Evolutionary conservation across 2,113 vertebrate genomes (phyloP).

Genomic region (Thryonomys swinderianus): DNA sequence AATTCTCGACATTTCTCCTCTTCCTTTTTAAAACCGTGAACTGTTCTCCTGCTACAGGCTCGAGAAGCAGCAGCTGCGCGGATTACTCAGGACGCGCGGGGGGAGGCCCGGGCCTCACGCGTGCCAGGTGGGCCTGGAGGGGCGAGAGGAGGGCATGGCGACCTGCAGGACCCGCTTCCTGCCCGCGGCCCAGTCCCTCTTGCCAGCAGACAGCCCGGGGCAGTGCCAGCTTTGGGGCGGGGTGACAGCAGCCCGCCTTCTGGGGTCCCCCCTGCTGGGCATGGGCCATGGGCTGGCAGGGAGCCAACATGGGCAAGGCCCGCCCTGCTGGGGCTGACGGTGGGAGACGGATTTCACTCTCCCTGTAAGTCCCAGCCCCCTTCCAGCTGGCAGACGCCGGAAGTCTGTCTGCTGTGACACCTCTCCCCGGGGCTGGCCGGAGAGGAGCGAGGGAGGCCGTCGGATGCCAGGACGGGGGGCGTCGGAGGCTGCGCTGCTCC

Average conservation of each 20-base stretch:
- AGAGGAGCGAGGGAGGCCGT: too few relatives aligned
- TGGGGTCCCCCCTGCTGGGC: neutral
- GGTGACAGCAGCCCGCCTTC: neutral
- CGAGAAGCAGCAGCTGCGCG: too few relatives aligned
- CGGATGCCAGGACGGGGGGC: neutral
- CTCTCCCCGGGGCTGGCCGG: accelerated
- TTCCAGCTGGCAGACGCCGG: neutral
- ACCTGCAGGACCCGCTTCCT: neutral
- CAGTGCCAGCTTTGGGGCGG: neutral
- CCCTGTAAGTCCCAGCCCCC: accelerated
- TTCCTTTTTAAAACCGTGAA: too few relatives aligned
- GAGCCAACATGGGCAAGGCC: too few relatives aligned
- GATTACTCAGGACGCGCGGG: too few relatives aligned
- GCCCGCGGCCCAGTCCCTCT: too few relatives aligned
- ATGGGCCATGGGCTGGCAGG: too few relatives aligned
- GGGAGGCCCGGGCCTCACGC: too few relatives aligned
- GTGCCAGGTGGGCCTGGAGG: too few relatives aligned
- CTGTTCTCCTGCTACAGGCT: too few relatives aligned
- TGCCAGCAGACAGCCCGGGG: neutral
- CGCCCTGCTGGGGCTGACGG: neutral
- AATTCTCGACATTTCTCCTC: neutral
- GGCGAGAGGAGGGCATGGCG: too few relatives aligned
- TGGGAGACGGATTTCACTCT: accelerated
- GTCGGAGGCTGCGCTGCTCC: neutral
- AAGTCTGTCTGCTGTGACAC: neutral